Base-by-base conservation (phyloP, 2,888 invertebrate species). In the Heliconius ismenius region DNA sequence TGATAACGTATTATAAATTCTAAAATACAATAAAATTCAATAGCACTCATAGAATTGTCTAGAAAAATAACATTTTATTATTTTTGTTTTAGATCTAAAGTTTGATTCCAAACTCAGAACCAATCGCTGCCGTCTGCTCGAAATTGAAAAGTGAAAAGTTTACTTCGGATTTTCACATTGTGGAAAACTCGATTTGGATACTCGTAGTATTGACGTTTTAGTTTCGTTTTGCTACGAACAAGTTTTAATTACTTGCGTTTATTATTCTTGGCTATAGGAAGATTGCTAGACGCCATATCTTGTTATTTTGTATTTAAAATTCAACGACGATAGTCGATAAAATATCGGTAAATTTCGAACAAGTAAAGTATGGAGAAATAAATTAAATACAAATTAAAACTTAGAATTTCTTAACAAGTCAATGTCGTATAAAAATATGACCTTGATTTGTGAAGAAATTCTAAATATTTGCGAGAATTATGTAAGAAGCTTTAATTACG, bases 101-200 rank as follows among this genome's bases (percentile, higher is more conserved):
- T 72, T 60, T 60, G 60, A 60, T 72, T 54, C 49, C 21, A 21
- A 60, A 60, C 72, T 58, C 18, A 24, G 36, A 24, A 60, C 72
- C 72, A 24, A 60, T 60, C 60, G 72, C 36, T 60, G 58, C 60
- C 72, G 72, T 72, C 58, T 60, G 72, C 58, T 15, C 58, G 60
- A 58, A 24, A 72, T 72, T 72, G 72, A 60, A 72, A 72, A 72
- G 72, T 60, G 32, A 60, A 72, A 60, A 72, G 72, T 72, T 72
- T 72, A 36, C 36, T 58, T 39, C 32, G 18, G 36, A 60, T 72
- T 49, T 69, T 69, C 69, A 60, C 72, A 62, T 72, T 72, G 72
- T 72, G 60, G 60, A 60, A 39, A 72, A 60, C 72, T 72, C n/a
- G 18, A 58, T 58, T 60, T 60, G 60, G 49, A 28, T 32, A 32